phyloP scores from a whole-genome alignment of 2,888 invertebrate species.

The Eristalis arbustorum region DNA sequence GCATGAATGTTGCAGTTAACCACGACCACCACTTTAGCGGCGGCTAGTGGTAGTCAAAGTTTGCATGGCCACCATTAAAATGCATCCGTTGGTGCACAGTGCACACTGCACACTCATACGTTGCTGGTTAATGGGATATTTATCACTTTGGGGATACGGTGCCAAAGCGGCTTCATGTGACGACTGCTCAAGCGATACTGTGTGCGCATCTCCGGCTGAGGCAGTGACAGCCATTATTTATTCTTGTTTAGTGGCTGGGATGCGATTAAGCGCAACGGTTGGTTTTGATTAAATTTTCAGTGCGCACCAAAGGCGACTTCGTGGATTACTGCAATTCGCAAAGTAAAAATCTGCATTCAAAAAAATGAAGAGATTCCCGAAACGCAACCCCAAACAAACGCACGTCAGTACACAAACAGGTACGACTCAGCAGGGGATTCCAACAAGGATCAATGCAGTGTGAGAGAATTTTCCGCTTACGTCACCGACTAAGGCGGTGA shows the following conservation, averaged over 20 bases:
- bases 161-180: not conserved
- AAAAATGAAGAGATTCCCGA: not conserved
- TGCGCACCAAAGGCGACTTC: not conserved
- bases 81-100: not conserved
- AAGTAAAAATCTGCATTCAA: not conserved
- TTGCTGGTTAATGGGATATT: slow-evolving; percentile 4
- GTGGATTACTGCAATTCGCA: no score
- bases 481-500: slow-evolving; percentile 23
- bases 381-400: not conserved
- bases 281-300: slow-evolving; percentile 3
- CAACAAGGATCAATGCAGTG: slow-evolving; percentile 29
- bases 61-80: slow-evolving; percentile 2
- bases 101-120: not conserved
- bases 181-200: not conserved
- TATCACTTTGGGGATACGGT: not conserved
- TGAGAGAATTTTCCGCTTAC: slow-evolving; percentile 27
- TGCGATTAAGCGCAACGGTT: not conserved
- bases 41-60: slow-evolving; percentile 13
- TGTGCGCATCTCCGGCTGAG: not conserved
- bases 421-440: slow-evolving; percentile 29
- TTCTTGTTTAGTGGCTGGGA: slow-evolving; percentile 17
- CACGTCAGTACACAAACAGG: not conserved
- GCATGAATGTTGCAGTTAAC: slow-evolving; percentile 24
- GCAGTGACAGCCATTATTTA: slow-evolving; percentile 39
- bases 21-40: slow-evolving; percentile 37